A percentile compares a stretch with the other conserved stretches of the same genome.
Conservation (phyloP, 2,113 vertebrate species). For the Athene cunicularia region DNA sequence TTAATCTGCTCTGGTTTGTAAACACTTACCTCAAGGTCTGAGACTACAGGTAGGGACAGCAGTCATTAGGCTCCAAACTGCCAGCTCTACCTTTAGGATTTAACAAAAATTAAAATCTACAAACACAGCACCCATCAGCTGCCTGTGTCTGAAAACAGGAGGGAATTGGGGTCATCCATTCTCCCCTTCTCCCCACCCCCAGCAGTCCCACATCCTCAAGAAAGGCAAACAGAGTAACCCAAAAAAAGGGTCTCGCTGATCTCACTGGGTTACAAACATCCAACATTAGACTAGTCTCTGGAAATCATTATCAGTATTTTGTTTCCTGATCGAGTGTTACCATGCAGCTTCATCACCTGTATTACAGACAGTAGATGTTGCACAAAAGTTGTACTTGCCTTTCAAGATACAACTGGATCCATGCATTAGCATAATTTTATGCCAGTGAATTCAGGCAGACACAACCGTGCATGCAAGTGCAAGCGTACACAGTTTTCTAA, state of each 20-base stretch:
- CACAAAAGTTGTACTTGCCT: background rate
- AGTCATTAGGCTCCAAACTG: background rate
- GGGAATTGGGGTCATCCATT: background rate
- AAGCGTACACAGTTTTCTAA: background rate
- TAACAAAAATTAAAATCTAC: background rate
- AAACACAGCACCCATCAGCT: background rate
- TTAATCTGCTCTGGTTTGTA: background rate
- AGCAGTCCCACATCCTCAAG: background rate
- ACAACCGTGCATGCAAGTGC: background rate
- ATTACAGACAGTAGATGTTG: background rate
- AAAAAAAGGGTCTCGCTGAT: background rate
- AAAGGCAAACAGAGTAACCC: background rate
- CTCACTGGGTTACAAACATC: background rate
- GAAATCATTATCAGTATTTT: background rate
- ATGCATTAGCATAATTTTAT: background rate
- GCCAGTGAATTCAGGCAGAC: background rate
- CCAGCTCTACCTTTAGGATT: background rate
- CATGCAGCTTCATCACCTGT: background rate
- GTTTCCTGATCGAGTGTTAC: background rate
- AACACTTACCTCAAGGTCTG: background rate
- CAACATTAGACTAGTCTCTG: accelerated
- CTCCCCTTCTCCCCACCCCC: accelerated
- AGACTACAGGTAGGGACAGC: background rate
- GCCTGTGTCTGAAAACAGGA: background rate
- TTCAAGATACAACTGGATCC: background rate